Evolutionary conservation across 1,140 invertebrate species (phyloP).

Genomic region (Elysia chlorotica): DNA sequence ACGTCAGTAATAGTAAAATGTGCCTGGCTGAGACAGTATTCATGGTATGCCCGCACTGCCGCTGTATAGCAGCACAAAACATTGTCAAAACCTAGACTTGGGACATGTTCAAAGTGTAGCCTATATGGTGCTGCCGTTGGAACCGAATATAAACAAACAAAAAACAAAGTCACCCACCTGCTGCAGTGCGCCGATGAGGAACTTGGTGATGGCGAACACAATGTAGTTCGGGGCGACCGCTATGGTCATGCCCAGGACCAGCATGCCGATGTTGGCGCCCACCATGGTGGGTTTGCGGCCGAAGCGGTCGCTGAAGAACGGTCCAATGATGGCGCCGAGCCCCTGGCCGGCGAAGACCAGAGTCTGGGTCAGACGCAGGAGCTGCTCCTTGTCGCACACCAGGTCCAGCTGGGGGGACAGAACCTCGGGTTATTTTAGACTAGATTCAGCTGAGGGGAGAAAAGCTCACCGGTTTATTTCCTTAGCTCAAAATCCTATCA

Average conservation of each 20-base stretch:
- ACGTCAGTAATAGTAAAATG: no score
- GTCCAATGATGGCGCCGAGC: conserved; percentile 78
- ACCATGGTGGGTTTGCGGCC: conserved; percentile 35
- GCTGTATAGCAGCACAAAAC: no score
- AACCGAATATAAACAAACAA: not conserved
- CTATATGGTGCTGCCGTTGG: no score
- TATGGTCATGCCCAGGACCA: conserved; percentile 11
- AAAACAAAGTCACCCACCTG: conserved; percentile 25
- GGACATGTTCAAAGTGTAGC: no score
- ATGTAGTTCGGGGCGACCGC: conserved; percentile 23
- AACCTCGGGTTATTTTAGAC: not conserved
- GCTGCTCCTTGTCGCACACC: conserved; percentile 74
- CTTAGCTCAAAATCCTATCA: no score
- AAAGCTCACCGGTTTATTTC: no score
- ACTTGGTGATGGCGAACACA: conserved; percentile 21
- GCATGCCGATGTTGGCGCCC: conserved; percentile 21
- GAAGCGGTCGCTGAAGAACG: conserved; percentile 64
- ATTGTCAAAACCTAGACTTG: no score
- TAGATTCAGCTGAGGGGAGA: no score
- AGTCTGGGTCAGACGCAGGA: conserved; percentile 73
- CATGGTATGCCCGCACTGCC: no score
- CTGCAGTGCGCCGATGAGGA: conserved; percentile 31
- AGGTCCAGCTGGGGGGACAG: conserved; percentile 72
- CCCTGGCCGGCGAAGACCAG: conserved; percentile 76
- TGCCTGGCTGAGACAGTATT: no score